Evolutionary conservation across 2,113 vertebrate species (phyloP).

Genomic region (Phyllostomus discolor): DNA sequence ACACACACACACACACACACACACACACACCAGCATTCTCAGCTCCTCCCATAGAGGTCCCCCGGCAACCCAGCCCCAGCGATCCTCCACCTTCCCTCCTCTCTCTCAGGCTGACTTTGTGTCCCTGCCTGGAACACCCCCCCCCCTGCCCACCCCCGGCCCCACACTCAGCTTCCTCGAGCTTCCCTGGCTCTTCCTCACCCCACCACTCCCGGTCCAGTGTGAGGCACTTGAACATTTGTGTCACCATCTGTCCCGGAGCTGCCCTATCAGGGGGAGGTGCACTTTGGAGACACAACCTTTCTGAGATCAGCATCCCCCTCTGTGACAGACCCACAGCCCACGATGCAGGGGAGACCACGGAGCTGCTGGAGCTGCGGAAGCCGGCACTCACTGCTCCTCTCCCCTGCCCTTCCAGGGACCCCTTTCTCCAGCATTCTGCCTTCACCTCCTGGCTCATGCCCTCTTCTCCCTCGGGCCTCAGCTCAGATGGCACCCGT

Average conservation of each 20-base stretch:
- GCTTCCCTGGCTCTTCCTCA: neutral
- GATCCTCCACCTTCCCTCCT: neutral
- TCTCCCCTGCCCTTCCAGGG: too few species aligned
- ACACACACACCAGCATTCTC: neutral
- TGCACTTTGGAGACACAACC: neutral
- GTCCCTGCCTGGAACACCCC: neutral
- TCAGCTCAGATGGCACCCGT: neutral
- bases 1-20: neutral
- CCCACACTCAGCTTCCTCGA: neutral
- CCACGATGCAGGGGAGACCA: neutral
- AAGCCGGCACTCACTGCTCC: neutral
- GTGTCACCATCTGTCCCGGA: neutral
- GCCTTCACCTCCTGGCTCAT: neutral
- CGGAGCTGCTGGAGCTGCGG: rapidly evolving
- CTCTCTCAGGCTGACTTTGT: neutral
- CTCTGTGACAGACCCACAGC: neutral
- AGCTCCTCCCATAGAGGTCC: neutral
- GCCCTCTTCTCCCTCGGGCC: neutral
- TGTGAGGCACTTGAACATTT: neutral
- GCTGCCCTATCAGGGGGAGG: neutral
- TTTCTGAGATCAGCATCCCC: neutral
- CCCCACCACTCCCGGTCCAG: too few species aligned
- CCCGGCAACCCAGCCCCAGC: neutral
- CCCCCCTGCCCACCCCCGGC: neutral
- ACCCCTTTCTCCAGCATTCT: neutral